These are phyloP conservation scores for Hydrophis major DNA, from an alignment of 2,797 vertebrate species.

Conservation along the genomic window DNA sequence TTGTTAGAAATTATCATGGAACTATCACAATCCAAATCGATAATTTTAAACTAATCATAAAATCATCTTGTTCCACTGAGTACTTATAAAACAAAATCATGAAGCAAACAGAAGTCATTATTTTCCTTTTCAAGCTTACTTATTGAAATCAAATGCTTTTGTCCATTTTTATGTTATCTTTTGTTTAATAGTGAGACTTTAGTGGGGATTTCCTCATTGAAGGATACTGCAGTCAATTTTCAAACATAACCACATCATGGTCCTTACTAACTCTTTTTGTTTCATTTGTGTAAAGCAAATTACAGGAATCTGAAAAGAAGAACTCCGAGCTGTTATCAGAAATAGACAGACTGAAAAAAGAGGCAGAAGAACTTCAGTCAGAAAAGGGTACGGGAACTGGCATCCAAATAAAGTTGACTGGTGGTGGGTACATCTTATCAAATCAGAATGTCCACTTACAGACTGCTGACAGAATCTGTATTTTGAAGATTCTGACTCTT, in stretches of 20 bases:
- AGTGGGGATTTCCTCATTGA: constrained; percentile 29
- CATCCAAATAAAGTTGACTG: constrained; percentile 49
- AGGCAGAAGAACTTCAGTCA: constrained; percentile 89
- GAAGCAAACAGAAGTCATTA: background rate
- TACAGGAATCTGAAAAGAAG: constrained; percentile 90
- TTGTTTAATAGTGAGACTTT: constrained; percentile 26
- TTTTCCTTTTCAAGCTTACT: constrained; percentile 17
- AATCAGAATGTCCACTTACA: constrained; percentile 24
- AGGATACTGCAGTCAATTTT: background rate
- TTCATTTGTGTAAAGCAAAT: constrained; percentile 80
- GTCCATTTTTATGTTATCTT: constrained; percentile 28
- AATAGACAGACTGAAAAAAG: constrained; percentile 92
- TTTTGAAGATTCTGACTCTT: constrained; percentile 1
- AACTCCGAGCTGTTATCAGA: constrained; percentile 89
- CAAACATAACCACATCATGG: background rate
- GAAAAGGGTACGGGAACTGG: constrained; percentile 84
- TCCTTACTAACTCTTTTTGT: constrained; percentile 43
- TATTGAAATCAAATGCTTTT: constrained; percentile 34
- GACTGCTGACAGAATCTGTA: constrained; percentile 8
- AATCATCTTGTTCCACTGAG: constrained; percentile 17
- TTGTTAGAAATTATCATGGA: background rate
- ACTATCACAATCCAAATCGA: background rate
- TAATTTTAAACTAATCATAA: background rate
- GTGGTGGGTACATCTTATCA: constrained; percentile 51
- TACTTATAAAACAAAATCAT: constrained; percentile 32